Evolutionary conservation across 2,888 invertebrate species (phyloP).

Genomic region (Minunthozetes semirufus): DNA sequence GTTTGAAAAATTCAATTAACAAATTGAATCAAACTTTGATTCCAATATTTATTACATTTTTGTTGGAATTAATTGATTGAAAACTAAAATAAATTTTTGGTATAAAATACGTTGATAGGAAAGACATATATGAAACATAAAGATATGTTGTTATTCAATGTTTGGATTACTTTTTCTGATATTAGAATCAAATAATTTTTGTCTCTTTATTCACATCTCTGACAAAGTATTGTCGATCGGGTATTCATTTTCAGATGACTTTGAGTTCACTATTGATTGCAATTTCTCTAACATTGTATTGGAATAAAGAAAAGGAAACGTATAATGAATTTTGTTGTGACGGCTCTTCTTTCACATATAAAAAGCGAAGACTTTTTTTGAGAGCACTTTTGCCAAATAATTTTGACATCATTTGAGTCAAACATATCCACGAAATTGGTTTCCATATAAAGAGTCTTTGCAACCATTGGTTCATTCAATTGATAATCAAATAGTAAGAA

Average conservation of each 20-base stretch:
- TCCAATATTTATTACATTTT: no score
- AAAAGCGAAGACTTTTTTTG: background rate
- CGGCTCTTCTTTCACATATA: background rate
- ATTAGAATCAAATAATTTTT: background rate
- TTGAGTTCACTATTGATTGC: background rate
- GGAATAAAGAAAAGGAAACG: constrained; percentile 1
- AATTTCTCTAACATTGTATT: background rate
- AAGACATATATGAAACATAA: background rate
- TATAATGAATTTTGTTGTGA: background rate
- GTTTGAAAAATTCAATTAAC: no score
- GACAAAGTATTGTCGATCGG: background rate
- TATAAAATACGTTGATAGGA: no score
- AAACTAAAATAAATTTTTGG: no score
- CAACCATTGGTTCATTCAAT: background rate
- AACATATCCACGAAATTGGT: background rate
- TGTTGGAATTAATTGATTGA: no score
- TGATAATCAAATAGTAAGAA: no score
- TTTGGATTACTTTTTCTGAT: background rate
- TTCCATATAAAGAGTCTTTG: background rate
- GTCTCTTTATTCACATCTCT: background rate
- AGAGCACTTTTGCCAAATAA: background rate
- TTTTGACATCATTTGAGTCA: background rate
- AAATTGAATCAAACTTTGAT: no score
- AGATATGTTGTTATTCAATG: background rate
- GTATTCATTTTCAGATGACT: background rate